A percentile compares a stretch with the other conserved stretches of the same genome.
These are phyloP conservation scores for Hoplodrina blanda DNA, from an alignment of 2,888 invertebrate genomes.

Conservation along the genomic window DNA sequence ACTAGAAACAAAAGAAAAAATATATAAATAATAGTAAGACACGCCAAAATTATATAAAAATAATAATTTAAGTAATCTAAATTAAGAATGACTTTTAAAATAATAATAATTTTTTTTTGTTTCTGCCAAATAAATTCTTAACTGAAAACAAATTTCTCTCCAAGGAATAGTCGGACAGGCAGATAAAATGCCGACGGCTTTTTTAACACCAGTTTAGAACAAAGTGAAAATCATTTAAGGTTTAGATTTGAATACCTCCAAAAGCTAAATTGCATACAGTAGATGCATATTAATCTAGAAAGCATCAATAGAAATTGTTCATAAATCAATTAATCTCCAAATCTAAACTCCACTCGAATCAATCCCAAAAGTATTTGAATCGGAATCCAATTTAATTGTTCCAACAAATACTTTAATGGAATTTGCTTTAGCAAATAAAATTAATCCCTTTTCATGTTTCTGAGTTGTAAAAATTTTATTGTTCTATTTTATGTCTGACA, in stretches of 20 bases:
- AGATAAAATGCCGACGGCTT: conserved; percentile 5
- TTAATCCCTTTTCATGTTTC: conserved; percentile 75
- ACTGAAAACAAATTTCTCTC: conserved; percentile 19
- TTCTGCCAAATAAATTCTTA: conserved; percentile 13
- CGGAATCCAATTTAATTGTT: conserved; percentile 64
- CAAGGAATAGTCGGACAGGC: conserved; percentile 15
- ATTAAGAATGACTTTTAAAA: conserved; percentile 14
- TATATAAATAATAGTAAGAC: no score
- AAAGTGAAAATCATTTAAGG: not conserved
- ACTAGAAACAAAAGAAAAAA: no score
- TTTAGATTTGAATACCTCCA: not conserved
- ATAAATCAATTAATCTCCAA: conserved; percentile 28
- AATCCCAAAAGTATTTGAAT: conserved; percentile 47
- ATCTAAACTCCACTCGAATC: conserved; percentile 32
- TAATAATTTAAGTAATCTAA: conserved; percentile 4
- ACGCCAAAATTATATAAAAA: not conserved
- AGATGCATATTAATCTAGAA: not conserved
- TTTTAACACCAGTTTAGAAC: conserved; percentile 3
- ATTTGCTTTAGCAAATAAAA: conserved; percentile 70
- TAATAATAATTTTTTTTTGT: conserved; percentile 13
- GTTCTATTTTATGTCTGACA: conserved; percentile 74
- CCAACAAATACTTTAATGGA: conserved; percentile 62
- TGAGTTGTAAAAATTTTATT: conserved; percentile 78
- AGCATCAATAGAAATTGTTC: conserved; percentile 2
- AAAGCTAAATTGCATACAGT: not conserved